A percentile compares a stretch with the other conserved stretches of the same genome.
phyloP scores from a whole-genome alignment of 2,888 invertebrate species.

The Chirona hameri region DNA sequence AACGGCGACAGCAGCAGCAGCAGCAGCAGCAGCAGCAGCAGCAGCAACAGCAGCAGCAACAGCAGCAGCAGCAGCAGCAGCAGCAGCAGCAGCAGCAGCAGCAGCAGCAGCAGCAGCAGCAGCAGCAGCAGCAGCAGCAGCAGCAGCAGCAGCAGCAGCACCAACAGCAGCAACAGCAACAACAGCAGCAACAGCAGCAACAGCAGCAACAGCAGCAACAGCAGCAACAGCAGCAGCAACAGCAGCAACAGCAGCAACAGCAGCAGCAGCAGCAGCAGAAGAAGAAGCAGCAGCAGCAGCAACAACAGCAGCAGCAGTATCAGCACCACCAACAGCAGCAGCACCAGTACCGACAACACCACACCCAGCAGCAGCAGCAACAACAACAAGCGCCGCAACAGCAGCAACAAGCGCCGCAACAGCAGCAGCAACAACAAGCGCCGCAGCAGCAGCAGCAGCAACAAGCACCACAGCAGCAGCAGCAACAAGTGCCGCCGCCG shows the following conservation, averaged over 20 bases:
- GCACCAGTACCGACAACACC: no score
- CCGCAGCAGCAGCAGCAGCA: slow-evolving; percentile 1
- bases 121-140: slow-evolving; percentile 32
- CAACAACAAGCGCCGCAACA: no score
- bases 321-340: no score
- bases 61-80: slow-evolving; percentile 33
- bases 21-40: background rate
- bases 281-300: no score
- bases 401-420: no score
- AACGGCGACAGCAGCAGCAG: slow-evolving; percentile 27
- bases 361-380: no score
- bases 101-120: slow-evolving; percentile 30
- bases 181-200: background rate
- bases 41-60: slow-evolving; percentile 29
- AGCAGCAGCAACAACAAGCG: no score
- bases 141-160: slow-evolving; percentile 22
- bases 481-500: background rate
- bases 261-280: background rate
- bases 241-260: background rate
- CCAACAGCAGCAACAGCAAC: background rate
- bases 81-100: slow-evolving; percentile 23
- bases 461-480: background rate
- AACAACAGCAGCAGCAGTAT: no score
- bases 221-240: background rate
- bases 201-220: background rate